Conservation (phyloP, 2,888 invertebrate species). For the Drosophila neutralis region DNA sequence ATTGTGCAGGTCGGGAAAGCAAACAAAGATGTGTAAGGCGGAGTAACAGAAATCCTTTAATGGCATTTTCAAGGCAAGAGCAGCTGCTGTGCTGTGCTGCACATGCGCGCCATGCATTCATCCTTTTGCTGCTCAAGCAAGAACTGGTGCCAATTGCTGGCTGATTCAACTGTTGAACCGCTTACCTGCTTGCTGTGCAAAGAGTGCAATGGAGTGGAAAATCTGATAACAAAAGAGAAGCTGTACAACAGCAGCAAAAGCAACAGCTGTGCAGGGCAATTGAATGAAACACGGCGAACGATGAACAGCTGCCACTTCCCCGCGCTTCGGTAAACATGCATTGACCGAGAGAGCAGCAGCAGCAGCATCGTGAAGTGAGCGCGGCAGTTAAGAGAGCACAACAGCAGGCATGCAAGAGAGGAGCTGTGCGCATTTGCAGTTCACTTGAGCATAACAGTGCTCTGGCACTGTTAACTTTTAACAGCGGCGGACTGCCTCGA, state of each 20-base stretch:
- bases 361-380: constrained; percentile 8
- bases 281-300: constrained; percentile 33
- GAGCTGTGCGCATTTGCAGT: constrained; percentile 27
- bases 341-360: constrained; percentile 2
- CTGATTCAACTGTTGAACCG: constrained; percentile 51
- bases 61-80: constrained; percentile 19
- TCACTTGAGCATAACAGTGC: constrained; percentile 44
- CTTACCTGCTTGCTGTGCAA: constrained; percentile 60
- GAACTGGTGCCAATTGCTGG: constrained; percentile 16
- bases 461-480: constrained; percentile 38
- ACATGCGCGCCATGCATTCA: constrained; percentile 54
- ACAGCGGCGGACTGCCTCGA: constrained; percentile 19
- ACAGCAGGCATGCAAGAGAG: constrained; percentile 12
- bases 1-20: constrained; percentile 59
- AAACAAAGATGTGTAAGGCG: constrained; percentile 46
- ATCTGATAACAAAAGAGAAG: constrained; percentile 69
- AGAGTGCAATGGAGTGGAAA: constrained; percentile 54
- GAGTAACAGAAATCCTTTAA: constrained; percentile 31
- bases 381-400: constrained; percentile 2
- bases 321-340: constrained; percentile 13
- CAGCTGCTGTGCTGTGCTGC: constrained; percentile 58
- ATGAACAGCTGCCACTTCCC: constrained; percentile 43
- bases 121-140: constrained; percentile 4
- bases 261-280: constrained; percentile 48
- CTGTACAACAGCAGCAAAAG: constrained; percentile 25